A percentile compares a stretch with the other conserved stretches of the same genome.
These are phyloP conservation scores for Plutomurus gul DNA, from an alignment of 1,140 invertebrate species.

Conservation along the genomic window DNA sequence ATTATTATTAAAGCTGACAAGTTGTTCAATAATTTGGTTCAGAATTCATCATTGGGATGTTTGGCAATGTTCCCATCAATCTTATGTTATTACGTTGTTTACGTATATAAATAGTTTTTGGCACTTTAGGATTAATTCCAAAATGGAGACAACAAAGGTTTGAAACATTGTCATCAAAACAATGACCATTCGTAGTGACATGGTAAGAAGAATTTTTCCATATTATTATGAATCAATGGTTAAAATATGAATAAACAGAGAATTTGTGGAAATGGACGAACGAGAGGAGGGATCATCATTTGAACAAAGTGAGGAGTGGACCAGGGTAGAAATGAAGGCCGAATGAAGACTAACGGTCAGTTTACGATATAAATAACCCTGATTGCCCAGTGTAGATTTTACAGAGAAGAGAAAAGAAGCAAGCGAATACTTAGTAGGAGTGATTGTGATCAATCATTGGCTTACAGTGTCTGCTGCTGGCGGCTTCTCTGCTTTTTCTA, in stretches of 20 bases:
- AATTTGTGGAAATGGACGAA: too few relatives aligned
- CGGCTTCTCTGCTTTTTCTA: neutral
- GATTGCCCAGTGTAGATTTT: neutral
- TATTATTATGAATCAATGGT: too few relatives aligned
- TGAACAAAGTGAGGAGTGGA: too few relatives aligned
- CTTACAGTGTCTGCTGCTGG: conserved; percentile 29
- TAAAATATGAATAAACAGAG: too few relatives aligned
- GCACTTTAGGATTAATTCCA: neutral
- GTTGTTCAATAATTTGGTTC: neutral
- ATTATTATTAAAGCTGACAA: neutral
- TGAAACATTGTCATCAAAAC: neutral
- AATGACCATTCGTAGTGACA: neutral
- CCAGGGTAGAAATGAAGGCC: neutral
- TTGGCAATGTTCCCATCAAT: neutral
- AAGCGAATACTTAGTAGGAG: neutral
- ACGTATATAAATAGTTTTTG: conserved; percentile 10
- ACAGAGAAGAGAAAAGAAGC: conserved; percentile 1
- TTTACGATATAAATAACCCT: too few relatives aligned
- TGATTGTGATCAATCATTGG: conserved; percentile 34
- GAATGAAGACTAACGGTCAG: too few relatives aligned
- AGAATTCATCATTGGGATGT: neutral
- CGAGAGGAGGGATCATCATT: too few relatives aligned
- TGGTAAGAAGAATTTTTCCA: too few relatives aligned
- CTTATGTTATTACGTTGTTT: too few relatives aligned
- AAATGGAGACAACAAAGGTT: neutral